These are phyloP conservation scores for Prunella himalayana DNA, from an alignment of 2,113 vertebrate species.

Conservation along the genomic window DNA sequence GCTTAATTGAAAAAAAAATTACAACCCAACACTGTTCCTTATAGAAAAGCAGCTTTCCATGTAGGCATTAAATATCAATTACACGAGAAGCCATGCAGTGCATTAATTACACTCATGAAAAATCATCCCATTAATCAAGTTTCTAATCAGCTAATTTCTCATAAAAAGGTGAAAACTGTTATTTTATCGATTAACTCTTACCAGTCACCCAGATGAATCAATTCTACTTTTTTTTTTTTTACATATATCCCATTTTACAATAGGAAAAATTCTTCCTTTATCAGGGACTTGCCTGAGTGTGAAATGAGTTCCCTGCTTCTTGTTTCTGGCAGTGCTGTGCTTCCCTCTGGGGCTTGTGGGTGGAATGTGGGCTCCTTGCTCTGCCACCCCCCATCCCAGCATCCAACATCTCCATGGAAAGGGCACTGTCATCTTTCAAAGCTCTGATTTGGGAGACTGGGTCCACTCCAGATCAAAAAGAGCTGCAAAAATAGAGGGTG, in stretches of 20 bases:
- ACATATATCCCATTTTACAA: not conserved
- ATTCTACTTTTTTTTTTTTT: not conserved
- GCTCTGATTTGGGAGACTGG: not conserved
- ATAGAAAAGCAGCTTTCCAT: slow-evolving; percentile 12
- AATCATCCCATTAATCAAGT: slow-evolving; percentile 70
- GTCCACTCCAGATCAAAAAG: not conserved
- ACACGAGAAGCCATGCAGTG: slow-evolving; percentile 45
- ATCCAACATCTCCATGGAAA: not conserved
- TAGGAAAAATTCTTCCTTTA: not conserved
- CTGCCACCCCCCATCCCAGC: not conserved
- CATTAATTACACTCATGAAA: slow-evolving; percentile 67
- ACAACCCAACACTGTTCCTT: not conserved
- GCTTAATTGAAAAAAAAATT: not conserved
- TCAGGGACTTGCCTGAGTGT: not conserved
- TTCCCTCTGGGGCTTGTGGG: not conserved
- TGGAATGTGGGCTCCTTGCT: not conserved
- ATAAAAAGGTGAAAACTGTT: slow-evolving; percentile 55
- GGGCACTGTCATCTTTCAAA: not conserved
- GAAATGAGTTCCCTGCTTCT: not conserved
- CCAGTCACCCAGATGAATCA: slow-evolving; percentile 3
- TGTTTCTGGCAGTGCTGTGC: not conserved
- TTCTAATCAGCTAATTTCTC: slow-evolving; percentile 65
- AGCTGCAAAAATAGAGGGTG: not conserved
- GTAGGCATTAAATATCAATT: slow-evolving; percentile 54
- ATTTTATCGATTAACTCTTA: slow-evolving; percentile 72